Conservation (phyloP, 2,888 invertebrate genomes). For the Euphydryas editha region DNA sequence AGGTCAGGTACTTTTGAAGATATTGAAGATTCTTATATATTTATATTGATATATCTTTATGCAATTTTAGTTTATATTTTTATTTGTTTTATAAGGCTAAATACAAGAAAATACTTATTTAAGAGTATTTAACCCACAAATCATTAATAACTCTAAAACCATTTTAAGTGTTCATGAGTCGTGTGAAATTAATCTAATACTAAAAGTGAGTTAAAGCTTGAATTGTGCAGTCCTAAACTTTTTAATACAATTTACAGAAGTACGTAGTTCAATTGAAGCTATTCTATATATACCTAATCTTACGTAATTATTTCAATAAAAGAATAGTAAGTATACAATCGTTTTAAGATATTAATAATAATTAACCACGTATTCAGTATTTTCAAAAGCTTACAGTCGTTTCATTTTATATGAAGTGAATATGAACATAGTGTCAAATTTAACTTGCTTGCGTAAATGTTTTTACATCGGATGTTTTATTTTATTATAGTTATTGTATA, state of each 20-base stretch:
- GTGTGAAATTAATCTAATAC: conserved; percentile 12
- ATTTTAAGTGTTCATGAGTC: conserved; percentile 7
- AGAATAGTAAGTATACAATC: not conserved
- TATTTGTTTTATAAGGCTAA: too few species aligned
- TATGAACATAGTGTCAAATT: too few species aligned
- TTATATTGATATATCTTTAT: too few species aligned
- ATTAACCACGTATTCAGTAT: not conserved
- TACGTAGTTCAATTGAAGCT: conserved; percentile 12
- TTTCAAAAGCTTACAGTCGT: not conserved
- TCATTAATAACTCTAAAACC: not conserved
- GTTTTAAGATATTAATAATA: not conserved
- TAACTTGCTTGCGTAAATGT: too few species aligned
- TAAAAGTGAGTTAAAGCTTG: conserved; percentile 19
- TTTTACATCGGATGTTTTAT: too few species aligned
- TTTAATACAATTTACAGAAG: conserved; percentile 31
- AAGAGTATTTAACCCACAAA: not conserved
- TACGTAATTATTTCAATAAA: conserved; percentile 7
- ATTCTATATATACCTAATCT: conserved; percentile 19
- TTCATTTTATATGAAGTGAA: too few species aligned
- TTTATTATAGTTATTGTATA: too few species aligned
- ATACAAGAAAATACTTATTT: too few species aligned
- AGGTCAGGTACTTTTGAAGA: too few species aligned
- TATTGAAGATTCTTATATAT: too few species aligned
- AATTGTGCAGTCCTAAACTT: conserved; percentile 22
- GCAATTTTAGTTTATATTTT: too few species aligned